Evolutionary conservation across 2,888 invertebrate genomes (phyloP).

Genomic region (Stratiomys singularior): DNA sequence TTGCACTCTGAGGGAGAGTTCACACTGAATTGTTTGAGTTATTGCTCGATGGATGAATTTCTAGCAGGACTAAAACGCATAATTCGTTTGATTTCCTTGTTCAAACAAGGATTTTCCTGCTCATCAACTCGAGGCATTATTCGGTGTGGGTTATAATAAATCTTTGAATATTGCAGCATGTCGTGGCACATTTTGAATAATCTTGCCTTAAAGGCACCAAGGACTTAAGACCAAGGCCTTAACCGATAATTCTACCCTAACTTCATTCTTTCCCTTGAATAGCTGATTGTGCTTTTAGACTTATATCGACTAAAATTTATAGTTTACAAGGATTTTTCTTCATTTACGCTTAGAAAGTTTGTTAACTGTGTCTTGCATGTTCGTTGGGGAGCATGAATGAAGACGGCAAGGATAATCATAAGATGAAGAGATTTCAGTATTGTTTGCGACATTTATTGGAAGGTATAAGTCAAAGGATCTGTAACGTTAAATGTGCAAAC

Average conservation of each 20-base stretch:
- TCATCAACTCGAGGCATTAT: too few relatives aligned
- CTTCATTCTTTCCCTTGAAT: neutral
- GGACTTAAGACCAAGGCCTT: neutral
- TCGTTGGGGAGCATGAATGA: neutral
- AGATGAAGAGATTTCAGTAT: conserved; percentile 25
- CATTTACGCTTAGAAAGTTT: neutral
- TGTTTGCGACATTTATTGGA: conserved; percentile 34
- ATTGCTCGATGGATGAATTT: neutral
- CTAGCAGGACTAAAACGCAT: too few relatives aligned
- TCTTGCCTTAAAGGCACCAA: neutral
- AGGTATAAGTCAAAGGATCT: conserved; percentile 12
- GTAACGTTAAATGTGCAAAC: conserved; percentile 32
- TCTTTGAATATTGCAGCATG: neutral
- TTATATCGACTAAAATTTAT: conserved; percentile 9
- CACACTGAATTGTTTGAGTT: neutral
- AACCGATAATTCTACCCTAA: conserved; percentile 1
- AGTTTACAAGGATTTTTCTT: conserved; percentile 13
- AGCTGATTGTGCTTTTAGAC: neutral
- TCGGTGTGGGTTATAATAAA: neutral
- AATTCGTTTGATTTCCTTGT: neutral
- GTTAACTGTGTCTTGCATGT: neutral
- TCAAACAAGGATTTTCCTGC: neutral
- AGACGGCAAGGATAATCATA: neutral
- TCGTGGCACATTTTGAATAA: neutral
- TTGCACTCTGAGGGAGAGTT: neutral